Conservation (phyloP, 2,113 vertebrate species). For the Mungos mungo region DNA sequence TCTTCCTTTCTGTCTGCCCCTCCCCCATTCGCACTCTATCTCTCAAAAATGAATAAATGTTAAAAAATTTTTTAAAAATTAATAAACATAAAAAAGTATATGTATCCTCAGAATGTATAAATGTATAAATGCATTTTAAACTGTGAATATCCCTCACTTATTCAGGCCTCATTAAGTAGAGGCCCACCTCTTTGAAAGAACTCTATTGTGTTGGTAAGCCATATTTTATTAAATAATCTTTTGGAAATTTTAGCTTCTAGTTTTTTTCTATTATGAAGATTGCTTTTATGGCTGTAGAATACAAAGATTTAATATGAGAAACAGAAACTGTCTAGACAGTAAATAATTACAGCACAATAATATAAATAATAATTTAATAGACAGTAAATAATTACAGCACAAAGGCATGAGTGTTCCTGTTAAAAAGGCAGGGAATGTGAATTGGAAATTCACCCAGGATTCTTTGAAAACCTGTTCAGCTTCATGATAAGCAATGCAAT, state of each 20-base stretch:
- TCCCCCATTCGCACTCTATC: too few relatives aligned
- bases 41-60: too few relatives aligned
- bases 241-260: neutral
- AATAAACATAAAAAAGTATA: too few relatives aligned
- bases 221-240: neutral
- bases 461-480: neutral
- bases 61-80: too few relatives aligned
- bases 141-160: neutral
- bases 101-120: neutral
- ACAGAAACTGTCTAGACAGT: neutral
- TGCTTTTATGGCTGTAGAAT: neutral
- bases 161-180: neutral
- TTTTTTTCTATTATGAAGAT: neutral
- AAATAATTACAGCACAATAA: neutral
- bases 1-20: too few relatives aligned
- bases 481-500: neutral
- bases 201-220: neutral
- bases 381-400: neutral
- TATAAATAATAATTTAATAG: neutral
- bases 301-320: neutral
- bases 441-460: neutral
- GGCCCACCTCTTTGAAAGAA: neutral
- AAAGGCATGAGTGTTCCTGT: neutral
- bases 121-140: neutral
- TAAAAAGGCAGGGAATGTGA: neutral